Conservation (phyloP, 2,797 vertebrate genomes). For the Enteromius trimaculatus region DNA sequence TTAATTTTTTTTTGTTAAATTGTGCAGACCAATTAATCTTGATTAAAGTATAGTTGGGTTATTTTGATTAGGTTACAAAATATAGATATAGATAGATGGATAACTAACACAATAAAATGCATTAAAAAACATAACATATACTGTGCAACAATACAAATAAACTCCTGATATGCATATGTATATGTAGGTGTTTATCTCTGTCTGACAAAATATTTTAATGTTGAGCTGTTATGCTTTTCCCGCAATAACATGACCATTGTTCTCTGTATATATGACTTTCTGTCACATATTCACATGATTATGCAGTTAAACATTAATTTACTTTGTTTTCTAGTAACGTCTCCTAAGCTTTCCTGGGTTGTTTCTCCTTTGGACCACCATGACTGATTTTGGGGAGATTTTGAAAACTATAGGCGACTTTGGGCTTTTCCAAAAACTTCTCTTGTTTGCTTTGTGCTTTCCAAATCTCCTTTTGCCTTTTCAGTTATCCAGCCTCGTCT, state of each 20-base stretch:
- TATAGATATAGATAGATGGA: too few relatives aligned
- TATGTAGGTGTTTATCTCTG: too few relatives aligned
- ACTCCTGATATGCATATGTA: too few relatives aligned
- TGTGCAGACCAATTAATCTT: too few relatives aligned
- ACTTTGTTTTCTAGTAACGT: not conserved
- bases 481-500: constrained; percentile 85
- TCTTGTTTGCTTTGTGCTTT: constrained; percentile 75
- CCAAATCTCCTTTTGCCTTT: constrained; percentile 75
- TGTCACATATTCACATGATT: not conserved
- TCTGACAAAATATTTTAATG: not conserved
- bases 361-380: constrained; percentile 49
- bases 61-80: too few relatives aligned
- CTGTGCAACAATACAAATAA: too few relatives aligned
- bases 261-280: not conserved
- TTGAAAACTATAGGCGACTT: constrained; percentile 81
- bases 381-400: constrained; percentile 78
- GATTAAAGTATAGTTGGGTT: too few relatives aligned
- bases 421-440: constrained; percentile 82
- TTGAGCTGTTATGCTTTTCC: not conserved
- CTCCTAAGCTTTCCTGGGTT: not conserved
- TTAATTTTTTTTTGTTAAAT: too few relatives aligned
- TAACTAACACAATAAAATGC: too few relatives aligned
- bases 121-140: too few relatives aligned
- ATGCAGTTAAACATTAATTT: constrained; percentile 30
- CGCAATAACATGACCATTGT: constrained; percentile 10